Conservation (phyloP, 2,888 invertebrate genomes). For the Dicyrtomina minuta region DNA sequence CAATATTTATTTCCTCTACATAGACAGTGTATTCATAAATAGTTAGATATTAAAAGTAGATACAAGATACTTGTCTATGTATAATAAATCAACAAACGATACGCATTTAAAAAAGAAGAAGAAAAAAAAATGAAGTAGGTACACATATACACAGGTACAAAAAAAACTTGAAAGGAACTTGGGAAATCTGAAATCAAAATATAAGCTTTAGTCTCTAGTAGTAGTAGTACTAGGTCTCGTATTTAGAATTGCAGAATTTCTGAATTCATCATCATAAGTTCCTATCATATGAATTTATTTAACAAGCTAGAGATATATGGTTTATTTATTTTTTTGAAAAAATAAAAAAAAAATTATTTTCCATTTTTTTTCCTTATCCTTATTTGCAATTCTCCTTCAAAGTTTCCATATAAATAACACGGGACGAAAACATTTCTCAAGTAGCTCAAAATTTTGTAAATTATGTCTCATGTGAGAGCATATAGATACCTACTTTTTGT, state of each 20-base stretch:
- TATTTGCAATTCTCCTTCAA: slow-evolving; percentile 20
- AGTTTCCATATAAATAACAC: slow-evolving; percentile 26
- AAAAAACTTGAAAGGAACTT: slow-evolving; percentile 11
- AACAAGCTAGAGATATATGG: neutral
- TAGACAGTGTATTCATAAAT: neutral
- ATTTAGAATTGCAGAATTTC: neutral
- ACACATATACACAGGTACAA: neutral
- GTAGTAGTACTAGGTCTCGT: too few species aligned
- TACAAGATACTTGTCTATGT: neutral
- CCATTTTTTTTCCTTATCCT: neutral
- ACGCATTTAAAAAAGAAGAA: neutral
- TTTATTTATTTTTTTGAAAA: neutral
- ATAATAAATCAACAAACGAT: slow-evolving; percentile 24
- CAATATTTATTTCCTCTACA: too few species aligned
- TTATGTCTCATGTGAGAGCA: slow-evolving; percentile 13
- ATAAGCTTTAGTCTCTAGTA: too few species aligned
- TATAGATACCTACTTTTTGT: slow-evolving; percentile 11
- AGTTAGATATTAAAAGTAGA: neutral
- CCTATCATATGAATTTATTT: slow-evolving; percentile 2
- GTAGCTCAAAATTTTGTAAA: slow-evolving; percentile 15
- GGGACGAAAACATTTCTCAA: slow-evolving; percentile 17
- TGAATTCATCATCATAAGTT: slow-evolving; percentile 4
- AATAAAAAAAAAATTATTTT: neutral
- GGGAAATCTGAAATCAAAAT: neutral
- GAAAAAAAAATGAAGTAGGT: slow-evolving; percentile 6